These are phyloP conservation scores for Semaprochilodus insignis DNA, from an alignment of 2,797 vertebrate species.

Conservation along the genomic window DNA sequence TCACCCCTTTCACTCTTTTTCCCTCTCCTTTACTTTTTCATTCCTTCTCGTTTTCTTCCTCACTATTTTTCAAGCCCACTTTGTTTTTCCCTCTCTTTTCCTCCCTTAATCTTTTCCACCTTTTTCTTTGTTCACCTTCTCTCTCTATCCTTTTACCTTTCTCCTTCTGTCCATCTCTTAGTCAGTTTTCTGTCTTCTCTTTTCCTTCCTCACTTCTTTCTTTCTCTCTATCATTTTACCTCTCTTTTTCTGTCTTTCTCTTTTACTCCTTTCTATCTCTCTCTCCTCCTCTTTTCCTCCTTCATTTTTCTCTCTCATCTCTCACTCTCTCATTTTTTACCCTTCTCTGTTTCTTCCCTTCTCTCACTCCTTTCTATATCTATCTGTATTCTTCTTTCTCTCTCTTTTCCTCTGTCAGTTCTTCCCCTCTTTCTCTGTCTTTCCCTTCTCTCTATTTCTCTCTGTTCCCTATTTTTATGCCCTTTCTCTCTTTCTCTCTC, in stretches of 20 bases:
- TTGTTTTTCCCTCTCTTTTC: too few species aligned
- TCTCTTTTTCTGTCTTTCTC: background rate
- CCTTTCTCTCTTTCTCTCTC: background rate
- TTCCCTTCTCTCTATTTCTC: too few species aligned
- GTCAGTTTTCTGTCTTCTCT: too few species aligned
- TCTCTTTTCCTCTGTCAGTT: background rate
- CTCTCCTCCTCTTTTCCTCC: background rate
- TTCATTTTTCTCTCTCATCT: background rate
- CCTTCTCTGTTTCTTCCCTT: too few species aligned
- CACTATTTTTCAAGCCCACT: too few species aligned
- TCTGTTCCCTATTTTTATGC: background rate
- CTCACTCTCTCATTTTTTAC: too few species aligned
- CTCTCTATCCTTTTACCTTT: too few species aligned
- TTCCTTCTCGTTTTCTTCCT: background rate
- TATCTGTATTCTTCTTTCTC: background rate
- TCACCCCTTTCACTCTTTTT: background rate
- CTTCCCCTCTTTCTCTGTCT: background rate
- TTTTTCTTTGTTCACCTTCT: too few species aligned
- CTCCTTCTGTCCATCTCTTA: too few species aligned
- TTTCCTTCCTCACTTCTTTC: too few species aligned
- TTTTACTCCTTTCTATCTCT: background rate
- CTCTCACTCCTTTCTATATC: background rate
- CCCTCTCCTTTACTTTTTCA: background rate
- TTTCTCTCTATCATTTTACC: too few species aligned
- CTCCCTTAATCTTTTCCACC: too few species aligned